Base-by-base conservation (phyloP, 1,140 invertebrate genomes). In the Chironomus tepperi region DNA sequence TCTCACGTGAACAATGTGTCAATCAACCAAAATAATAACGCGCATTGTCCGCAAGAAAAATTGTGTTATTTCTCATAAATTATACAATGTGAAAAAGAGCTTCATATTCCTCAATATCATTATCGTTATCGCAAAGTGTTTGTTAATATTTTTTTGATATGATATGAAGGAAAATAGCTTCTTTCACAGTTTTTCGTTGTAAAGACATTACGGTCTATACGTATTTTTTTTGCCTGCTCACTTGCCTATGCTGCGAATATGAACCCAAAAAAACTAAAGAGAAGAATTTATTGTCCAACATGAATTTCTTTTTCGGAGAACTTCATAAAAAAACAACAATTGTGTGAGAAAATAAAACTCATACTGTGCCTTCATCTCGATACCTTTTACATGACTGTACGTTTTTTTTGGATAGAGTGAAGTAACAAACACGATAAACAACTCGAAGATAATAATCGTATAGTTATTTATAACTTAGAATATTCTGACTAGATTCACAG, bases 271-370 rank as follows among this genome's bases (percentile, higher is more conserved):
- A 34, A 34, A 34, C 24, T 34, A 34, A n/a, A 34, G 24, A 34
- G 5, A 34, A 34, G 24, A 57, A n/a, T 57, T 57, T 57, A 57
- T 57, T 57, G 47, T 57, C 12, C 12, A 15, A 57, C 12, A n/a
- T n/a, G n/a, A n/a, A n/a, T n/a, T n/a, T 57, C 47, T 57, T n/a
- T 57, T 57, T 57, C 47, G n/a, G n/a, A 57, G 47, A 57, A 57
- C 47, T 57, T 57, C 24, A 34, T 34, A 34, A 34, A 34, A 34
- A 34, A 34, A 34, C 24, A 34, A 34, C 24, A 34, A 15, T 57
- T 57, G 47, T 57, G 47, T 57, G 47, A 57, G 47, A 57, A 57
- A 57, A 57, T 34, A 34, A 57, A n/a, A 57, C 47, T 57, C 47
- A 57, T 57, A 57, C 47, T 57, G 47, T 57, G 47, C 47, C 24